phyloP scores from a whole-genome alignment of 1,140 invertebrate species.

The Latrodectus geometricus region DNA sequence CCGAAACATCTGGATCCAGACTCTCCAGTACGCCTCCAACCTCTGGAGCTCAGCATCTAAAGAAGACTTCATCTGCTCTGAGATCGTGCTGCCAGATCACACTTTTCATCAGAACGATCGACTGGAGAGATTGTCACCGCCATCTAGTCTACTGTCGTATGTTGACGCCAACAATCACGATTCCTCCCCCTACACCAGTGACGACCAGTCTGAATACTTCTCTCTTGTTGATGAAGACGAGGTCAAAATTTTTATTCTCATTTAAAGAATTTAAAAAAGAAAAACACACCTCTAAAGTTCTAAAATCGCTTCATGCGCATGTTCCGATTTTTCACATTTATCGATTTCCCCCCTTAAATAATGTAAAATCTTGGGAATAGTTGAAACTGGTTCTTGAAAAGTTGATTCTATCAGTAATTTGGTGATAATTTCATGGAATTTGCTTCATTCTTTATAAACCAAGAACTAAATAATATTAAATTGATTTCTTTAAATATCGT shows the following conservation, averaged over 20 bases:
- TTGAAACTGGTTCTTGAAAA: too few species aligned
- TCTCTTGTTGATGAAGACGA: slow-evolving; percentile 55
- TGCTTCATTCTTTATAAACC: too few species aligned
- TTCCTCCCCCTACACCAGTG: slow-evolving; percentile 18
- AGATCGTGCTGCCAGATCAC: slow-evolving; percentile 46
- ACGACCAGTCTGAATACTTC: slow-evolving; percentile 56
- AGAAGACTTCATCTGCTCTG: slow-evolving; percentile 39
- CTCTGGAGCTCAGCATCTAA: slow-evolving; percentile 46
- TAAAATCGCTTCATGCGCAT: too few species aligned
- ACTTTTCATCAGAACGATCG: slow-evolving; percentile 19
- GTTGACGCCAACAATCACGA: neutral
- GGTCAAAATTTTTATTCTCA: neutral
- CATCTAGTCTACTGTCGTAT: slow-evolving; percentile 25
- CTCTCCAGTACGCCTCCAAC: slow-evolving; percentile 71
- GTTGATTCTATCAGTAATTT: too few species aligned
- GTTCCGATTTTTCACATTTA: too few species aligned
- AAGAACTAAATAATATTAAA: too few species aligned
- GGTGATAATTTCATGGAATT: too few species aligned
- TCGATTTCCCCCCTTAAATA: too few species aligned
- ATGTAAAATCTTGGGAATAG: too few species aligned
- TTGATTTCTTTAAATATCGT: too few species aligned
- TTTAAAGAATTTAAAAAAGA: neutral
- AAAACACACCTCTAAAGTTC: too few species aligned
- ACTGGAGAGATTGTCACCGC: slow-evolving; percentile 1
- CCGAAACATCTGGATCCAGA: slow-evolving; percentile 90